These are phyloP conservation scores for Andrena haemorrhoa DNA, from an alignment of 2,888 invertebrate species.

Conservation along the genomic window DNA sequence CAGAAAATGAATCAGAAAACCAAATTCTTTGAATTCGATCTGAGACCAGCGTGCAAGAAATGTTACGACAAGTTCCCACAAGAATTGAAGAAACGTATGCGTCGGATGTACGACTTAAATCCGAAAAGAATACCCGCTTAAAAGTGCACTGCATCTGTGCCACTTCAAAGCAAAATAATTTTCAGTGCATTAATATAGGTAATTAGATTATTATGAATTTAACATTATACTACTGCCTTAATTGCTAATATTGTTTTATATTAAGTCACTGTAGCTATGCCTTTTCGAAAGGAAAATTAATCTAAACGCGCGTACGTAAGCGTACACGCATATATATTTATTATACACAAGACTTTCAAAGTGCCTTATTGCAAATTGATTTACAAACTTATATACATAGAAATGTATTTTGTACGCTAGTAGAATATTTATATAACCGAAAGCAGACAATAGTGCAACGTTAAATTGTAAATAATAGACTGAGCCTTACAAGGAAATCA, in stretches of 20 bases:
- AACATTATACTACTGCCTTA: not conserved
- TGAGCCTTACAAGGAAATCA: not conserved
- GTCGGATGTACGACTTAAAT: constrained; percentile 94
- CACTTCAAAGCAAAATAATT: constrained; percentile 3
- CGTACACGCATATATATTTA: constrained; percentile 8
- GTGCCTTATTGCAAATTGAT: constrained; percentile 28
- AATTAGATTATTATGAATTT: not conserved
- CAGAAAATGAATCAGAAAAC: constrained; percentile 97
- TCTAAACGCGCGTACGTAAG: not conserved
- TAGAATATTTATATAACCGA: constrained; percentile 7
- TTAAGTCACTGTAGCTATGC: constrained; percentile 13
- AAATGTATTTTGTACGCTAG: constrained; percentile 18
- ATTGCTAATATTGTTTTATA: constrained; percentile 28
- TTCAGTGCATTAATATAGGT: constrained; percentile 10
- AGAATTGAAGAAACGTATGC: constrained; percentile 96
- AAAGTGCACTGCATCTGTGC: constrained; percentile 60
- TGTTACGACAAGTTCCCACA: constrained; percentile 98
- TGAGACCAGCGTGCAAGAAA: constrained; percentile 99
- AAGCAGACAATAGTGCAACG: not conserved
- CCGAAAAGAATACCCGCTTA: constrained; percentile 86
- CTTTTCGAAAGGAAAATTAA: not conserved
- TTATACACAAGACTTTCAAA: constrained; percentile 5
- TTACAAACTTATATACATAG: not conserved
- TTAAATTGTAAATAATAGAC: constrained; percentile 6
- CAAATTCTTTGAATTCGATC: constrained; percentile 99